phyloP scores from a whole-genome alignment of 2,797 vertebrate genomes.

The Xerus rutilus region DNA sequence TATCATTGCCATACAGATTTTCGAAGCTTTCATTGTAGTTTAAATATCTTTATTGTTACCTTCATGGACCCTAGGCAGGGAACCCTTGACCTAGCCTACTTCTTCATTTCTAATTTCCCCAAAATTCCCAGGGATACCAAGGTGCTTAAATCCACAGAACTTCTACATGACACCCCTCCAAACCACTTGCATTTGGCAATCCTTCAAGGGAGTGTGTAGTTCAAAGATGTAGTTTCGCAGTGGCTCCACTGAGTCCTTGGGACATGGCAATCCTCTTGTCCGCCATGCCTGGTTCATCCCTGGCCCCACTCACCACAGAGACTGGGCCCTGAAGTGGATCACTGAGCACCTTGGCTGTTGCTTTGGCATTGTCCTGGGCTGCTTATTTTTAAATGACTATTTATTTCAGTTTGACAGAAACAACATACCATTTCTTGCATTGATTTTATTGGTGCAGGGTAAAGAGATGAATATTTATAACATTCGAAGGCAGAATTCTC shows the following conservation, averaged over 20 bases:
- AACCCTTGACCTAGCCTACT: not conserved
- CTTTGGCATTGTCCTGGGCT: not conserved
- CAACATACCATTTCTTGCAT: constrained; percentile 4
- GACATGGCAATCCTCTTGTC: not conserved
- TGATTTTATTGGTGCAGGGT: not conserved
- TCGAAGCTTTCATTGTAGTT: not conserved
- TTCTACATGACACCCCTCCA: not conserved
- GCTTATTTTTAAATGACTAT: constrained; percentile 29
- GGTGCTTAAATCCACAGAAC: not conserved
- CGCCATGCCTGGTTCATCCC: not conserved
- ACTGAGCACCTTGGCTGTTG: not conserved
- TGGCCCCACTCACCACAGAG: fast-evolving
- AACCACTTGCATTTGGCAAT: not conserved
- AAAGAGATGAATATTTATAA: not conserved
- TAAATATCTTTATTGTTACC: not conserved
- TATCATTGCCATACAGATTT: not conserved
- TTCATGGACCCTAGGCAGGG: not conserved
- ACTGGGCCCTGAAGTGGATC: not conserved
- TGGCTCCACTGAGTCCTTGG: not conserved
- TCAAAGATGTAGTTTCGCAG: not conserved
- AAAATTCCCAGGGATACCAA: too few relatives aligned
- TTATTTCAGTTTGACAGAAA: constrained; percentile 39
- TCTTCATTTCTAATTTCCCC: not conserved
- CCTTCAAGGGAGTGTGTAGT: not conserved
- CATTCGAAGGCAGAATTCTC: not conserved